phyloP scores from a whole-genome alignment of 2,113 vertebrate genomes.

The Tautogolabrus adspersus region DNA sequence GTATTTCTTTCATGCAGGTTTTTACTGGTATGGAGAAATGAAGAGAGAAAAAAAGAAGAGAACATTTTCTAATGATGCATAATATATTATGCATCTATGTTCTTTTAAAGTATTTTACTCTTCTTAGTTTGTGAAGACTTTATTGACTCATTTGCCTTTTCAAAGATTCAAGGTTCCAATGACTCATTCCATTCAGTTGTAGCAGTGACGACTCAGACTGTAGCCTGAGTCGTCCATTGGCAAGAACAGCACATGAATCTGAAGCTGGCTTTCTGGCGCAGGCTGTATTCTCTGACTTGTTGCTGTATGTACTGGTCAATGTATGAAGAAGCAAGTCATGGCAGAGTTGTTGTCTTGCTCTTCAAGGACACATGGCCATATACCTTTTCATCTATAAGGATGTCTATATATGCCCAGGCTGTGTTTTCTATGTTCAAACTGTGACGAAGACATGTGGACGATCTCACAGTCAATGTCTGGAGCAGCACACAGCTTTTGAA shows the following conservation, averaged over 20 bases:
- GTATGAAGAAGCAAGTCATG: background rate
- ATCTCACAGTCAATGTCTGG: background rate
- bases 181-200: constrained; percentile 10
- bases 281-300: background rate
- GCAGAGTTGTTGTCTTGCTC: constrained; percentile 8
- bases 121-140: background rate
- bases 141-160: background rate
- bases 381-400: constrained; percentile 1
- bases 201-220: background rate
- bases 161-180: constrained; percentile 5
- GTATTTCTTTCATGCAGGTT: background rate
- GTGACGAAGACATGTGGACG: no score
- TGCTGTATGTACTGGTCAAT: background rate
- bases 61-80: background rate
- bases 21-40: background rate
- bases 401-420: background rate
- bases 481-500: background rate
- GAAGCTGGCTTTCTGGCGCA: background rate
- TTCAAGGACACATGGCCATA: constrained; percentile 28
- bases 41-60: background rate
- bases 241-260: background rate
- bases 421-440: background rate
- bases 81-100: background rate
- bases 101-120: background rate
- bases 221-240: background rate